Base-by-base conservation (phyloP, 2,113 vertebrate genomes). In the Thryonomys swinderianus region DNA sequence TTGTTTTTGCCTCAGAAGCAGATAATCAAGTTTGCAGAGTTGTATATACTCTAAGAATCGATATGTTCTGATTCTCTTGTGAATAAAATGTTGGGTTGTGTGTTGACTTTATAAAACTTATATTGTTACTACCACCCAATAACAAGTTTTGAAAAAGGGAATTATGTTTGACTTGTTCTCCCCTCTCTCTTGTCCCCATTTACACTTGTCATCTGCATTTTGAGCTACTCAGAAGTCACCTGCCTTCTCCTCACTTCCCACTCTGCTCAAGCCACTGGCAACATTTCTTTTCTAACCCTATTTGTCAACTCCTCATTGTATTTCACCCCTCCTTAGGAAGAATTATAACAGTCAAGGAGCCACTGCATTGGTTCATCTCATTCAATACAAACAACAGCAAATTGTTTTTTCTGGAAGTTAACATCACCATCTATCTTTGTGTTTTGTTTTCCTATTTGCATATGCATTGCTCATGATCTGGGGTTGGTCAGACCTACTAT, bases 371-470 rank as follows among this genome's bases (percentile, higher is more conserved):
- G 21, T 57, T 57, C 59, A 84, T 57, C 48, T 21, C 11, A 51
- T 25, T 88, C 42, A 51, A 11, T 34, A 40, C 40, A 66, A 85
- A n/a, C 9, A 3, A 34, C 40, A n/a, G 11, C 5, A 79, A 57
- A 10, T 6, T 55, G 51, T 80, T 92, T 94, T 57, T 95, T 94
- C 84, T 88, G 51, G 34, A 97, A 84, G 27, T 13, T 40, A 74
- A n/a, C 25, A 42, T 79, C 73, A 81, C 2, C 37, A 59, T 51
- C 7, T 25, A 5, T 45, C 59, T 69, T 83, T 94, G 21, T 48
- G 5, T 37, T 91, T 88, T 90, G 78, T 91, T 92, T 96, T 81
- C 37, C 21, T 90, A 11, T 66, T 95, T 40, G 96, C 51, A 81
- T 20, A 9, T 62, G 7, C 17, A 80, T 93, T 94, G 66, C 93